Conservation (phyloP, 2,797 vertebrate species). For the Lithobates sylvaticus region DNA sequence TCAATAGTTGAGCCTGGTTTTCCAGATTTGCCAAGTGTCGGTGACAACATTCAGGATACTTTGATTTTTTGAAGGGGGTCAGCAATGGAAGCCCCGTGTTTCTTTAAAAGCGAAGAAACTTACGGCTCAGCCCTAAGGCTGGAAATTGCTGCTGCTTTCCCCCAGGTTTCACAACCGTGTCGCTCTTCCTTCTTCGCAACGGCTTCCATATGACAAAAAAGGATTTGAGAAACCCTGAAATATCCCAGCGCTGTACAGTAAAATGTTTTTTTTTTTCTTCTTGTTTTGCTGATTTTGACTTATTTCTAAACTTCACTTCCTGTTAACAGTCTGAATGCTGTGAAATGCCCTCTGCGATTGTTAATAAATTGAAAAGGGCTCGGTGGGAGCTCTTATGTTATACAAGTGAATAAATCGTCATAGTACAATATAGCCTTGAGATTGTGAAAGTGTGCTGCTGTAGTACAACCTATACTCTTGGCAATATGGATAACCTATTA, state of each 20-base stretch:
- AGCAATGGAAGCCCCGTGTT: too few species aligned
- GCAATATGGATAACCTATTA: too few species aligned
- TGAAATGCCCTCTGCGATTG: neutral
- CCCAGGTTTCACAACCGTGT: constrained; percentile 5
- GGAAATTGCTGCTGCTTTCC: neutral
- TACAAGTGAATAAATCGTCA: neutral
- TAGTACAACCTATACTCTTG: too few species aligned
- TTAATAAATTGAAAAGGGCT: neutral
- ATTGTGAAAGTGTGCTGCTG: too few species aligned
- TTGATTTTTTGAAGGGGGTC: too few species aligned
- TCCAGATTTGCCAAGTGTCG: too few species aligned
- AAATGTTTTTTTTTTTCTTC: neutral
- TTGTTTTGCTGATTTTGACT: neutral
- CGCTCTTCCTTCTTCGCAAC: neutral
- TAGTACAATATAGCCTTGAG: too few species aligned
- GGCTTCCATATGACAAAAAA: constrained; percentile 20
- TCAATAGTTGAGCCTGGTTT: too few species aligned
- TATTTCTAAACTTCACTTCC: constrained; percentile 1
- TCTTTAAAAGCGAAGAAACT: too few species aligned
- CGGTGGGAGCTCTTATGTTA: neutral
- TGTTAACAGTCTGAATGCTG: constrained; percentile 8
- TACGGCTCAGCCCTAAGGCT: neutral
- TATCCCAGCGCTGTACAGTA: neutral
- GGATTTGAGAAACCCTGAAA: constrained; percentile 24
- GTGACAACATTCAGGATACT: too few species aligned